Evolutionary conservation across 2,888 invertebrate species (phyloP), one percentile per base, ranked within the genome.

Genomic region (Cephus runcator): DNA sequence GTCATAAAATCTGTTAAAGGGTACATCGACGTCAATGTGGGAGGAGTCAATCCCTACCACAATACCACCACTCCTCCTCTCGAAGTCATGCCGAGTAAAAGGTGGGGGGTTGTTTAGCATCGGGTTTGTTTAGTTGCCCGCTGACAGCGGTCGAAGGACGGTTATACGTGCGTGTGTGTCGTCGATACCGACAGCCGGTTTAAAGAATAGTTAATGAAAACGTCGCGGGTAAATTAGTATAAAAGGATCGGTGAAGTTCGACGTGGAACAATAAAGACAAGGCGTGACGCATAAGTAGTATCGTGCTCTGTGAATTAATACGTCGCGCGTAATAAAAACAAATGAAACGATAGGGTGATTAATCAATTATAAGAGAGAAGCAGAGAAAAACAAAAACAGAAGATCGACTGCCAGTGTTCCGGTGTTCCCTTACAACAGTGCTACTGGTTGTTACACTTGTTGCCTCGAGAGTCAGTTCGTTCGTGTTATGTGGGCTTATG

Each of bases 121-220:
- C 86, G 79, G 80, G 85, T 88, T 89, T 90, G 88, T 90, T 91
- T 90, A 91, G 91, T 91, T 90, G 90, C 88, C 88, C 90, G 91
- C 89, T 90, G 90, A 91, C 89, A 90, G 90, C 91, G 90, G 90
- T 84, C 88, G 89, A 85, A 87, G 83, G 83, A 87, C 83, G 75
- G 36, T 33, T 75, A 79, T 80, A 80, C 77, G 83, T 79, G 83
- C 79, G 81, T 84, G 80, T 79, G 78, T 75, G 77, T 35, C 74
- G 56, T 73, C 12, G 68, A 11, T 12, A 69, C 15, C 15, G 31
- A 76, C 31, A 31, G 69, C 69, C 76, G 76, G 31, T 23, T 76
- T 23, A n/a, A 23, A 30, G 40, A 73, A 69, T 77, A 77, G 79
- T 76, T 76, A 78, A 79, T 77, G 77, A 80, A 77, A 78, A 79